These are phyloP conservation scores for Apamea epomidion DNA, from an alignment of 2,888 invertebrate species.

Conservation along the genomic window DNA sequence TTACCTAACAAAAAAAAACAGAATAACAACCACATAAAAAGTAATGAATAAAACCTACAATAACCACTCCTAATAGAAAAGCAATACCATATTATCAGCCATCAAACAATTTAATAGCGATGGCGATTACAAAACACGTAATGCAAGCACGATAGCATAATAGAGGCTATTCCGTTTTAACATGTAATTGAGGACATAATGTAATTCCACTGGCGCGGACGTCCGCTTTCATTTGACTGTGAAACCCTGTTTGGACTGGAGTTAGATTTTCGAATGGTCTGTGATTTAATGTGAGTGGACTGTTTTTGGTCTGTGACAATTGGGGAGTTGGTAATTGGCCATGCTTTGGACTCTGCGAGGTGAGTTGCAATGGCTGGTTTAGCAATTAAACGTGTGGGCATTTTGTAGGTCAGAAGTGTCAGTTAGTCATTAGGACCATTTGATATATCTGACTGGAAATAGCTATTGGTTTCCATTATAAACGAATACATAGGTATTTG, in stretches of 20 bases:
- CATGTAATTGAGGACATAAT: conserved; percentile 54
- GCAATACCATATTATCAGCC: conserved; percentile 36
- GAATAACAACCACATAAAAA: conserved; percentile 6
- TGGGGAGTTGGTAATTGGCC: conserved; percentile 37
- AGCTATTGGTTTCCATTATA: background rate
- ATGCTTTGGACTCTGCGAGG: conserved; percentile 6
- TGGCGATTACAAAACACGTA: conserved; percentile 51
- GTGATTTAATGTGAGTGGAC: conserved; percentile 32
- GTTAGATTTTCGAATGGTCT: conserved; percentile 21
- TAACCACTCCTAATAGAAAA: conserved; percentile 34
- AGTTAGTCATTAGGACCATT: background rate
- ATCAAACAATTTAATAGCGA: conserved; percentile 54
- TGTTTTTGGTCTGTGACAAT: conserved; percentile 18
- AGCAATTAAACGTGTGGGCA: conserved; percentile 5
- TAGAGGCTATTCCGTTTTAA: conserved; percentile 49
- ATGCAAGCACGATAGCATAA: conserved; percentile 52
- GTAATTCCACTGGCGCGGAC: conserved; percentile 24
- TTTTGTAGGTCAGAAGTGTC: background rate
- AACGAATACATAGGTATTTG: background rate
- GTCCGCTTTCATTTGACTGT: conserved; percentile 45
- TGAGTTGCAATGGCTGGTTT: conserved; percentile 21
- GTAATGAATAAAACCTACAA: conserved; percentile 24
- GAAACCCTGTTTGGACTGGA: conserved; percentile 22
- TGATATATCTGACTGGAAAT: background rate
- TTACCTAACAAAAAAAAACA: background rate